Evolutionary conservation across 2,113 vertebrate genomes (phyloP), one percentile per base, ranked within the genome.

Genomic region (Phalacrocorax brasilianus): DNA sequence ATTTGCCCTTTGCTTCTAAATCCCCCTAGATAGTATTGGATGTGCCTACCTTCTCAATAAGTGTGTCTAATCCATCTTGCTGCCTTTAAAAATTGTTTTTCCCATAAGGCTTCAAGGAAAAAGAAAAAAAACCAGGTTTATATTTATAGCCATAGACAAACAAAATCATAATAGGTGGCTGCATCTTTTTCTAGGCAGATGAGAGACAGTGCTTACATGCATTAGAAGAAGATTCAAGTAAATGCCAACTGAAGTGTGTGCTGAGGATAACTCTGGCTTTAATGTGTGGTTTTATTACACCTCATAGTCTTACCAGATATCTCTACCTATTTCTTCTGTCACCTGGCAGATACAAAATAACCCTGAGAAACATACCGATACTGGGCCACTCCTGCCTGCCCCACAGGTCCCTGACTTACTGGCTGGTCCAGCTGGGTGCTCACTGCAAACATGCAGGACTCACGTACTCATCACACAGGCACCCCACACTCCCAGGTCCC

Each of bases 401-500:
- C 50, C 42, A 67, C 1, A 0, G 20, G 28, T 50, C 32, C 26
- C 40, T 2, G 6, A 18, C 12, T 71, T 3, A 2, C 35, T 2
- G 1, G 19, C 35, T 50, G 45, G 14, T 71, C n/a, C 23, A 27
- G 8, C 22, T 70, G 28, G 28, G n/a, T 50, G 44, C 17, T 59
- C 2, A 1, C 33, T 58, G 45, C 18, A 49, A 47, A 47, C 26
- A 45, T 3, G 1, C 49, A 56, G 11, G 14, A 32, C n/a, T 45
- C 40, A 32, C 17, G 33, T 13, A 44, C 11, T 45, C 9, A 2
- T 28, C 24, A 32, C 26, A 45, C 11, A 30, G 24, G 6, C 8
- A 27, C 16, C 14, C 28, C 16, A 26, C 8, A 33, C 32, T 53
- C 1, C 0, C 1, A 1, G 21, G 9, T 28, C 3, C 38, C 20